These are phyloP conservation scores for Nothobranchius kuhntae DNA, from an alignment of 2,113 vertebrate genomes.

Conservation along the genomic window DNA sequence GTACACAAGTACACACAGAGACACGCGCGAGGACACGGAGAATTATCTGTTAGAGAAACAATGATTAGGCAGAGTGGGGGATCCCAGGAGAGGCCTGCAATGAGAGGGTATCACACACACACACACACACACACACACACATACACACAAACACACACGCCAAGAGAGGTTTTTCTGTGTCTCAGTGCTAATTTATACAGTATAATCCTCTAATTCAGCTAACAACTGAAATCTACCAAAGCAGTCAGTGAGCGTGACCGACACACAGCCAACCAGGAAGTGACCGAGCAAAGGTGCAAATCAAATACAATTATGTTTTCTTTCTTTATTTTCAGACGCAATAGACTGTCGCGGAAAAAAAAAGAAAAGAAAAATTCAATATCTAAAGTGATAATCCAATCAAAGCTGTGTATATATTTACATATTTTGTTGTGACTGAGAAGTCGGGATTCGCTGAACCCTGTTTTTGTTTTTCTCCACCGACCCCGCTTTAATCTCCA, in stretches of 20 bases:
- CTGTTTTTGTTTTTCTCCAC: slow-evolving; percentile 41
- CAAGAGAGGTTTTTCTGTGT: slow-evolving; percentile 60
- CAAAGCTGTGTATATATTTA: slow-evolving; percentile 49
- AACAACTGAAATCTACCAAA: slow-evolving; percentile 47
- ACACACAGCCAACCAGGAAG: slow-evolving; percentile 18
- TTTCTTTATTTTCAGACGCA: slow-evolving; percentile 21
- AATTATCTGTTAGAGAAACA: slow-evolving; percentile 88
- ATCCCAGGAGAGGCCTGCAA: slow-evolving; percentile 64
- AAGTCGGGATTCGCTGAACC: slow-evolving; percentile 30
- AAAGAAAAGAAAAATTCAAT: slow-evolving; percentile 16
- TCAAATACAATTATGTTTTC: slow-evolving; percentile 26
- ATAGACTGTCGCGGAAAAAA: slow-evolving; percentile 1
- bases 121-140: slow-evolving; percentile 32
- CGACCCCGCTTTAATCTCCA: slow-evolving; percentile 38
- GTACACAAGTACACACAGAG: slow-evolving; percentile 53
- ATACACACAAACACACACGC: slow-evolving; percentile 42
- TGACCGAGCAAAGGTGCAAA: neutral
- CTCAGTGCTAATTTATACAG: slow-evolving; percentile 63
- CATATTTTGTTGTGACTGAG: slow-evolving; percentile 56
- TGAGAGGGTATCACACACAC: slow-evolving; percentile 35
- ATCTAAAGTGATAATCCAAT: slow-evolving; percentile 52
- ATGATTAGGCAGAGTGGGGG: slow-evolving; percentile 82
- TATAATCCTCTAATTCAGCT: slow-evolving; percentile 77
- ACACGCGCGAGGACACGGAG: slow-evolving; percentile 75
- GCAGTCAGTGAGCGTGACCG: slow-evolving; percentile 40